Conservation (phyloP, 2,888 invertebrate species). For the Congeria kusceri region DNA sequence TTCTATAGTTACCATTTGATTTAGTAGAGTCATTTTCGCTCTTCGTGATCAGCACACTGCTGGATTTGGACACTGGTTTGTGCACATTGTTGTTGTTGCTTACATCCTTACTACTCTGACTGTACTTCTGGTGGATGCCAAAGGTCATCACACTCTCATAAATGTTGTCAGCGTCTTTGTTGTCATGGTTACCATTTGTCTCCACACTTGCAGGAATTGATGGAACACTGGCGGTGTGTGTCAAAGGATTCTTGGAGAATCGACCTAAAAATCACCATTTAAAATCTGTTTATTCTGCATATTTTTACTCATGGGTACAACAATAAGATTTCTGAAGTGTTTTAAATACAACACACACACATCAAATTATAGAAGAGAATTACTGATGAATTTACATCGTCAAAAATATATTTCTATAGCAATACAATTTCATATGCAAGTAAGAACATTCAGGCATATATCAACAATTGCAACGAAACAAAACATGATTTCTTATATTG, state of each 20-base stretch:
- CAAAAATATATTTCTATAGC: no score
- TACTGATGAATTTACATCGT: no score
- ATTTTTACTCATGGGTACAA: no score
- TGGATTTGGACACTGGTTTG: slow-evolving; percentile 5
- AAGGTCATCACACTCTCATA: slow-evolving; percentile 55
- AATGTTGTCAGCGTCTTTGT: slow-evolving; percentile 41
- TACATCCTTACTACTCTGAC: slow-evolving; percentile 9
- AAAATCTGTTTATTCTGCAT: no score
- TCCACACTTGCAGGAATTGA: slow-evolving; percentile 50
- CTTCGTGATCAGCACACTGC: slow-evolving; percentile 8
- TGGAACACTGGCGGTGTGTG: slow-evolving; percentile 57
- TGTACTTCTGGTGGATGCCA: slow-evolving; percentile 32
- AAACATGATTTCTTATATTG: no score
- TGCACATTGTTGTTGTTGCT: slow-evolving; percentile 20
- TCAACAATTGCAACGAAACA: no score
- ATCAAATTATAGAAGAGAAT: no score
- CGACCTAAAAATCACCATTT: neutral
- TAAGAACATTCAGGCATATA: no score
- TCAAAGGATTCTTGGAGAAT: slow-evolving; percentile 34
- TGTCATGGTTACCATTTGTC: slow-evolving; percentile 39
- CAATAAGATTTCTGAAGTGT: no score
- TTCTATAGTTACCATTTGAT: slow-evolving; percentile 21
- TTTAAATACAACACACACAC: no score
- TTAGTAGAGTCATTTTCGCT: slow-evolving; percentile 18
- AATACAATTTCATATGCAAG: no score